These are phyloP conservation scores for Mus caroli DNA, from an alignment of 2,797 vertebrate genomes.

Conservation along the genomic window DNA sequence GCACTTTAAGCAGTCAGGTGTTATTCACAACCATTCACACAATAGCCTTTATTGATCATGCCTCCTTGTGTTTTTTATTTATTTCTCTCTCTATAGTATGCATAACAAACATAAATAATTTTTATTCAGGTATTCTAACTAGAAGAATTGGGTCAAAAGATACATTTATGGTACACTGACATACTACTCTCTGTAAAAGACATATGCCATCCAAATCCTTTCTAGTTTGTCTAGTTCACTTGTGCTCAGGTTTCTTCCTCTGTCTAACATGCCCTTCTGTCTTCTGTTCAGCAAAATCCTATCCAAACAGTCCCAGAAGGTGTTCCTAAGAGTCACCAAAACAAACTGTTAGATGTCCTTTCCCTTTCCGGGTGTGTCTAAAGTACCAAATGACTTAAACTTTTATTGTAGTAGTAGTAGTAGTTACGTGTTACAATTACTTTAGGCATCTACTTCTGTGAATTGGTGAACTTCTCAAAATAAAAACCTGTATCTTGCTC, in stretches of 20 bases:
- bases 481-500: background rate
- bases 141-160: background rate
- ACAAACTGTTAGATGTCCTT: constrained; percentile 33
- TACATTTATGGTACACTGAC: background rate
- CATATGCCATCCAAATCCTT: constrained; percentile 30
- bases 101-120: background rate
- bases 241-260: background rate
- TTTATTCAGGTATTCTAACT: background rate
- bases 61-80: background rate
- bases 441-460: background rate
- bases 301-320: constrained; percentile 21
- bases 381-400: background rate
- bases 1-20: background rate
- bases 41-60: background rate
- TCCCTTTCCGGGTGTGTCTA: constrained; percentile 24
- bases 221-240: background rate
- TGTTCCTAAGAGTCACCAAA: constrained; percentile 25
- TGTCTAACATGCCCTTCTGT: background rate
- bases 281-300: constrained; percentile 52
- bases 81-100: background rate
- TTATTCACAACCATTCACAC: background rate
- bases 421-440: background rate
- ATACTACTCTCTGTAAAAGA: constrained; percentile 20
- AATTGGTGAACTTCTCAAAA: background rate
- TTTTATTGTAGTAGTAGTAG: background rate